A percentile compares a stretch with the other conserved stretches of the same genome.
Conservation (phyloP, 2,888 invertebrate genomes). For the Temnothorax rugatulus region DNA sequence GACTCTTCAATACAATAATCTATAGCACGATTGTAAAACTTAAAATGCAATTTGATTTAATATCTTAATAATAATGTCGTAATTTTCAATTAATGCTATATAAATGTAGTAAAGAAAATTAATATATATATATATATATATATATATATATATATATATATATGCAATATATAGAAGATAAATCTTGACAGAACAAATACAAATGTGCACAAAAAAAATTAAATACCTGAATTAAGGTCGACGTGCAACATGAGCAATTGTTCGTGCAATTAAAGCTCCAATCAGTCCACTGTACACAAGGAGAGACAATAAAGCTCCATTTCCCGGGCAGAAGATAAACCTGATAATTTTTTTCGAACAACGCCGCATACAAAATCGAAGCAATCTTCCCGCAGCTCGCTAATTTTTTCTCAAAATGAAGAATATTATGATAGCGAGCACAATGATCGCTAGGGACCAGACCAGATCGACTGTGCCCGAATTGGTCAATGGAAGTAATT, state of each 20-base stretch:
- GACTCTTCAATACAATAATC: not conserved
- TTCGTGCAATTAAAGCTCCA: slow-evolving; percentile 30
- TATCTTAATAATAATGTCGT: not conserved
- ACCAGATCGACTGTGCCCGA: slow-evolving; percentile 43
- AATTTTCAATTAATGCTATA: not conserved
- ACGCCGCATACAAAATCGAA: not conserved
- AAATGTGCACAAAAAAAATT: not conserved
- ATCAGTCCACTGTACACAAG: slow-evolving; percentile 43
- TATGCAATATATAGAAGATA: not conserved
- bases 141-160: not conserved
- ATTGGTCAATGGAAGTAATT: slow-evolving; percentile 21
- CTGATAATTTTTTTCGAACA: slow-evolving; percentile 32
- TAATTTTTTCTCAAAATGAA: slow-evolving; percentile 11
- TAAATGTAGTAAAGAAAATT: not conserved
- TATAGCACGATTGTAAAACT: not conserved
- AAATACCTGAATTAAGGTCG: slow-evolving; percentile 36
- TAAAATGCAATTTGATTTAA: slow-evolving; percentile 4
- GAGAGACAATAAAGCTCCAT: slow-evolving; percentile 45
- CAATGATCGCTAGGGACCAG: slow-evolving; percentile 54
- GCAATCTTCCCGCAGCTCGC: not conserved
- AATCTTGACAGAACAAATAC: not conserved
- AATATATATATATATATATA: not conserved
- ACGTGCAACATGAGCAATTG: not conserved
- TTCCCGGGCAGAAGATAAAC: slow-evolving; percentile 43
- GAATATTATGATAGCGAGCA: slow-evolving; percentile 35